Base-by-base conservation (phyloP, 2,888 invertebrate species). In the Galerucella pusilla region DNA sequence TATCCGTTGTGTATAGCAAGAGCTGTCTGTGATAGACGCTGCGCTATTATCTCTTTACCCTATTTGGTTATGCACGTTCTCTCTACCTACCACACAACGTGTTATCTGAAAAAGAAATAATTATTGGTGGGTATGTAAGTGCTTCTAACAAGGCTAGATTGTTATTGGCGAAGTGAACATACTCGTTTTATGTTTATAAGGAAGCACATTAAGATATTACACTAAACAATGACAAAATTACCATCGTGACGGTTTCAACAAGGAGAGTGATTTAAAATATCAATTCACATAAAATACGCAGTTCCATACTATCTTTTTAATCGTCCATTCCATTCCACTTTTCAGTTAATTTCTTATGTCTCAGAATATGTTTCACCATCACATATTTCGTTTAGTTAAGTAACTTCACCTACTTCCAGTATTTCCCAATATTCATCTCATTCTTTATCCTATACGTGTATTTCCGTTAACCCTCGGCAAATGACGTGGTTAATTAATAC, bases 121-220 rank as follows among this genome's bases (percentile, higher is more conserved):
- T 66, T 72, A 72, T 67, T 72, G 60, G 72, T 35, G 59, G 59
- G 66, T 16, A 66, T 72, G 60, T 70, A 52, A 70, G 63, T 54
- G 60, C 49, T 60, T 67, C 66, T 67, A 72, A 72, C 66, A 72
- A 72, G 65, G 71, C 71, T 42, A 65, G 72, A 66, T 72, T 72
- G 72, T 66, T 72, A 72, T 66, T 60, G 67, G n/a, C 60, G 16
- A 16, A 70, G 25, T 54, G 25, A 63, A 70, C 70, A 70, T 61
- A 52, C 69, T 49, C 20, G 69, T 70, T 52, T 70, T 52, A 46
- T 69, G 61, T 57, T 45, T 65, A 59, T 25, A 65, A 45, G 42
- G 59, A 45, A 54, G 64, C 42, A 52, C 65, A 71, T 71, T 71
- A 42, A 64, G 71, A 65, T 71, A 71, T 71, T 57, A 45, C 20